Base-by-base conservation (phyloP, 1,140 invertebrate species). In the Cryptotermes secundus region DNA sequence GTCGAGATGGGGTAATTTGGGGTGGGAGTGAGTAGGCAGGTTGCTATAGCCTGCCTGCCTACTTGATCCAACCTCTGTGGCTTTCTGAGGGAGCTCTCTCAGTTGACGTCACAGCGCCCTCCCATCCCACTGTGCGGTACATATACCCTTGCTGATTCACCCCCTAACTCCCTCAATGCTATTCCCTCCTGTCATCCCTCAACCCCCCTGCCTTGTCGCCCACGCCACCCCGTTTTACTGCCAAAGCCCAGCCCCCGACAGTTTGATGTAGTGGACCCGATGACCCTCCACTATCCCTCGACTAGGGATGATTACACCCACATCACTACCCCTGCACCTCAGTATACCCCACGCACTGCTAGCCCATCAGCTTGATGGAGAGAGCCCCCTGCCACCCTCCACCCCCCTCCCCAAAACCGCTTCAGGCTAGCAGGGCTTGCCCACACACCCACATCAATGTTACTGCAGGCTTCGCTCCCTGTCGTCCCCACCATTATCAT, bases 391-490 rank as follows among this genome's bases (percentile, higher is more conserved):
- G 0, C 59, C 59, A 4, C 26, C 59, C n/a, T 12, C 59, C 24
- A 1, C 26, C 59, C 12, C 9, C 19, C 45, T 22, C 14, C 45
- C 19, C 14, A 9, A 42, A 42, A 12, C 53, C 53, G 12, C 19
- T 59, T 59, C 53, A 1, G 53, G 53, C 7, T 59, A 1, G 3
- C 53, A 59, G 53, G 53, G 53, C 53, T 72, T 31, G 59, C 26
- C 59, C 59, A 72, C 59, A 72, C 59, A 72, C 59, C 59, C 59
- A 72, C 59, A 72, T 72, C 59, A n/a, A 31, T 72, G 59, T 72
- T 72, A 0, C 59, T 72, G 59, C 59, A 72, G 59, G 59, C 59
- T n/a, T n/a, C n/a, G n/a, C n/a, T 10, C 59, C 59, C 2, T 72
- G n/a, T 72, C 59, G 26, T 31, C 59, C 59, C n/a, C 26, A n/a